Evolutionary conservation across 2,888 invertebrate species (phyloP).

Genomic region (Alloplasta piceator): DNA sequence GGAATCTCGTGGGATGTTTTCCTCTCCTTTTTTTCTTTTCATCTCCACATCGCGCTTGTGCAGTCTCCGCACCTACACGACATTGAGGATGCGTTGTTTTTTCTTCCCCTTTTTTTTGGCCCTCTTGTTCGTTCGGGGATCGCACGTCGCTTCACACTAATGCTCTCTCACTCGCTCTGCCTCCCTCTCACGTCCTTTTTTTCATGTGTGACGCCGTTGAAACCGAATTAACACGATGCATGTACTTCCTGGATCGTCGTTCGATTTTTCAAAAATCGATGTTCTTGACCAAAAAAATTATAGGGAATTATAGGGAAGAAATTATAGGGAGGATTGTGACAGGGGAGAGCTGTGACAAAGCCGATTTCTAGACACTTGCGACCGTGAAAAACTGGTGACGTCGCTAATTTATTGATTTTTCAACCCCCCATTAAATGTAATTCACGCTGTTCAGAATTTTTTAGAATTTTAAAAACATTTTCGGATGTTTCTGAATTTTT

Average conservation of each 20-base stretch:
- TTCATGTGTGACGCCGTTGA: background rate
- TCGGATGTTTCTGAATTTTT: no score
- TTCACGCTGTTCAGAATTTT: no score
- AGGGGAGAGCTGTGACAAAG: no score
- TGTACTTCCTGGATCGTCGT: background rate
- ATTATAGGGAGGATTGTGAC: no score
- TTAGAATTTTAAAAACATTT: no score
- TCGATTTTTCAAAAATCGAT: slow-evolving; percentile 17
- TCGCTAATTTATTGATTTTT: no score
- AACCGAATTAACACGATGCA: slow-evolving; percentile 32
- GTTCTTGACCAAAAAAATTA: background rate
- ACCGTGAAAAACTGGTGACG: no score
- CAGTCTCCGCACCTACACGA: slow-evolving; percentile 43
- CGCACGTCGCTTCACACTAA: slow-evolving; percentile 15
- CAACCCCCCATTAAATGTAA: no score
- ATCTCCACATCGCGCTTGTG: background rate
- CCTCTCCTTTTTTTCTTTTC: slow-evolving; percentile 36
- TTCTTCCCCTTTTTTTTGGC: slow-evolving; percentile 15
- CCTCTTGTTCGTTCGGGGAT: slow-evolving; percentile 21
- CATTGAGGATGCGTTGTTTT: slow-evolving; percentile 31
- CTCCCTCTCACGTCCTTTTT: no score
- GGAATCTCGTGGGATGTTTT: slow-evolving; percentile 57
- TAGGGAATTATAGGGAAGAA: no score
- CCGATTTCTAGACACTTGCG: no score
- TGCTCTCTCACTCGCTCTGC: slow-evolving; percentile 1